Percentiles rank a stretch among this genome's conserved stretches.
Conservation (phyloP, 2,888 invertebrate genomes). For the Nasonia oneida region DNA sequence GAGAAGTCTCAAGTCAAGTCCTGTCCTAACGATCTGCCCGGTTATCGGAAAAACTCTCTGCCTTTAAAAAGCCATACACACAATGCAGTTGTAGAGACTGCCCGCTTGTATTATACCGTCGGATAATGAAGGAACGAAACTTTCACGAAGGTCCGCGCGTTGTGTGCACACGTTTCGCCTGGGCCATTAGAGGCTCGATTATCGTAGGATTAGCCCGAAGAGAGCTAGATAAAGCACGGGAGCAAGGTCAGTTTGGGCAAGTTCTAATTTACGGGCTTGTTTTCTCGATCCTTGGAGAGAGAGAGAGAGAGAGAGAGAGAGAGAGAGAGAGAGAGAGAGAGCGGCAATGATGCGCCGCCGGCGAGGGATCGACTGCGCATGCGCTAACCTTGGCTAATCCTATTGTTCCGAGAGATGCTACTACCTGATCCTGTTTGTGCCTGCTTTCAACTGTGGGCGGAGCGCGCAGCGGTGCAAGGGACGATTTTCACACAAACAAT, state of each 20-base stretch:
- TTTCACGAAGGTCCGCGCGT: slow-evolving; percentile 19
- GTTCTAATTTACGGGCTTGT: slow-evolving; percentile 66
- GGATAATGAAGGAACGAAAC: slow-evolving; percentile 38
- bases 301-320: no score
- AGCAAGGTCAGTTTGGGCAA: slow-evolving; percentile 53
- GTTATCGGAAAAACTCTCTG: neutral
- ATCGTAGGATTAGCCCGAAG: slow-evolving; percentile 49
- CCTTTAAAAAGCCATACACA: slow-evolving; percentile 21
- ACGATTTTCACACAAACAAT: neutral
- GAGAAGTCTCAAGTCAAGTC: slow-evolving; percentile 25
- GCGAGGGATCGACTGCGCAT: slow-evolving; percentile 12
- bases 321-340: neutral
- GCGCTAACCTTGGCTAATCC: slow-evolving; percentile 32
- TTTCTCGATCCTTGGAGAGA: slow-evolving; percentile 50
- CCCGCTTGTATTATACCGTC: neutral
- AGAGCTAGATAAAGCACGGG: slow-evolving; percentile 31
- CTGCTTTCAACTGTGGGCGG: slow-evolving; percentile 8
- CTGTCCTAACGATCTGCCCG: slow-evolving; percentile 8
- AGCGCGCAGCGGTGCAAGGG: neutral
- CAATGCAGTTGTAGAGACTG: neutral
- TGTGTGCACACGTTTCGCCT: slow-evolving; percentile 1
- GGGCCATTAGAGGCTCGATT: slow-evolving; percentile 48
- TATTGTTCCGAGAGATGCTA: slow-evolving; percentile 9
- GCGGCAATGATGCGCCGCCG: neutral
- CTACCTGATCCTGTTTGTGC: slow-evolving; percentile 18